Evolutionary conservation across 2,888 invertebrate genomes (phyloP).

Genomic region (Pyrrhia umbra): DNA sequence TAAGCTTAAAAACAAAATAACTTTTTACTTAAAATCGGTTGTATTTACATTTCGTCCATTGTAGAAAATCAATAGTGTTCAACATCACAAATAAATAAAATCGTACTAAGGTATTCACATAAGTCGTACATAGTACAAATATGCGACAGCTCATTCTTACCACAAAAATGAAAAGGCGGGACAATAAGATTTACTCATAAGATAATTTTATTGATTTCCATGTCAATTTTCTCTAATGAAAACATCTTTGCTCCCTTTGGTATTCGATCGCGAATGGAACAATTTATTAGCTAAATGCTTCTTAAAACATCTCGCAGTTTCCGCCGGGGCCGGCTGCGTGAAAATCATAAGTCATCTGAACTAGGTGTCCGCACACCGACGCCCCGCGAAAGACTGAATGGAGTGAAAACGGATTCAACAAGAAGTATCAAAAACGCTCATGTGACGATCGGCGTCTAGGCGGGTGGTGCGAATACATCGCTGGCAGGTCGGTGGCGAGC

Average conservation of each 20-base stretch:
- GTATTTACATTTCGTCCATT: slow-evolving; percentile 90
- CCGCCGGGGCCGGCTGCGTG: slow-evolving; percentile 58
- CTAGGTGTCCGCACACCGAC: slow-evolving; percentile 61
- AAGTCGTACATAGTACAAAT: slow-evolving; percentile 86
- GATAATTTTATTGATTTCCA: slow-evolving; percentile 82
- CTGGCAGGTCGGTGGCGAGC: slow-evolving; percentile 60
- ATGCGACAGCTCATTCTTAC: slow-evolving; percentile 86
- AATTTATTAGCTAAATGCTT: slow-evolving; percentile 79
- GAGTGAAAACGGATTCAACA: slow-evolving; percentile 78
- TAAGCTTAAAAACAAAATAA: slow-evolving; percentile 89
- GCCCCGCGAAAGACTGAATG: slow-evolving; percentile 76
- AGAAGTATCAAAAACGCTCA: slow-evolving; percentile 78
- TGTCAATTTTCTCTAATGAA: slow-evolving; percentile 78
- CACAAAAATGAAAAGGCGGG: slow-evolving; percentile 85
- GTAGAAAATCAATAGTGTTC: slow-evolving; percentile 90
- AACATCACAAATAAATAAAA: slow-evolving; percentile 91
- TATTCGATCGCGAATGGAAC: slow-evolving; percentile 79
- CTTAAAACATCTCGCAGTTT: slow-evolving; percentile 69
- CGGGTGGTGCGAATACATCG: slow-evolving; percentile 73
- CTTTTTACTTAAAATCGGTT: slow-evolving; percentile 90
- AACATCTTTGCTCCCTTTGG: slow-evolving; percentile 82
- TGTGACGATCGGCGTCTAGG: slow-evolving; percentile 70
- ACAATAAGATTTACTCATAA: slow-evolving; percentile 82
- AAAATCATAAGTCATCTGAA: slow-evolving; percentile 48
- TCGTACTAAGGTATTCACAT: slow-evolving; percentile 89